These are phyloP conservation scores for Nysson spinosus DNA, from an alignment of 2,888 invertebrate species.

Conservation along the genomic window DNA sequence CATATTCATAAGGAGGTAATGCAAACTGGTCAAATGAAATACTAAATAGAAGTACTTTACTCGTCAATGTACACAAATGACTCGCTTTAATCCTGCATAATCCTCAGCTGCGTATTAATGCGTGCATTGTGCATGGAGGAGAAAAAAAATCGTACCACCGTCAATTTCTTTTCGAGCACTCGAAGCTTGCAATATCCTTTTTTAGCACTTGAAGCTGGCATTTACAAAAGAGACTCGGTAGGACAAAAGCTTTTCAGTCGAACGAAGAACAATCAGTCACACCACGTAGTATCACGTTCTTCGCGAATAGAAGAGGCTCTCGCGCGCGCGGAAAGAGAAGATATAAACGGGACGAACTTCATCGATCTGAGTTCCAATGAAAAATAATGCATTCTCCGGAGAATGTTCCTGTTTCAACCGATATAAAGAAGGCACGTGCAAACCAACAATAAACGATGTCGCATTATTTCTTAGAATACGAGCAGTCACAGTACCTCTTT, in stretches of 20 bases:
- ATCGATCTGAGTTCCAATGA: conserved; percentile 40
- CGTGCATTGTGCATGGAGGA: too few relatives aligned
- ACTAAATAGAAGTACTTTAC: too few relatives aligned
- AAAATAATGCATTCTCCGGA: conserved; percentile 47
- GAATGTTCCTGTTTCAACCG: conserved; percentile 13
- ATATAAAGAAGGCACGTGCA: conserved; percentile 24
- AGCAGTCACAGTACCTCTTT: conserved; percentile 34
- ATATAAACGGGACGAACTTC: conserved; percentile 27
- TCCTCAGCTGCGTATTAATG: too few relatives aligned
- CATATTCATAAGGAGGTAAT: too few relatives aligned
- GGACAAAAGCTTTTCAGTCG: conserved; percentile 38
- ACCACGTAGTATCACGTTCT: conserved; percentile 36
- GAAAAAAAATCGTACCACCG: too few relatives aligned
- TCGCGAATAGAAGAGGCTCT: conserved; percentile 14
- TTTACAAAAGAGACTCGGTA: conserved; percentile 9
- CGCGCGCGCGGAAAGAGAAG: neutral
- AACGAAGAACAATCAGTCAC: conserved; percentile 41
- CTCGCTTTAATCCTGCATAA: too few relatives aligned
- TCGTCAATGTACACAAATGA: too few relatives aligned
- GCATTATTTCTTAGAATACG: conserved; percentile 26
- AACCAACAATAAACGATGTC: conserved; percentile 42
- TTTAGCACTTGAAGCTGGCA: conserved; percentile 4
- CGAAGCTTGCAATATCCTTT: conserved; percentile 18
- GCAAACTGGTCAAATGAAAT: too few relatives aligned
- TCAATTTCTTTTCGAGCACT: conserved; percentile 15